A percentile compares a stretch with the other conserved stretches of the same genome.
Evolutionary conservation across 2,888 invertebrate genomes (phyloP).

Genomic region (Melanostoma scalare): DNA sequence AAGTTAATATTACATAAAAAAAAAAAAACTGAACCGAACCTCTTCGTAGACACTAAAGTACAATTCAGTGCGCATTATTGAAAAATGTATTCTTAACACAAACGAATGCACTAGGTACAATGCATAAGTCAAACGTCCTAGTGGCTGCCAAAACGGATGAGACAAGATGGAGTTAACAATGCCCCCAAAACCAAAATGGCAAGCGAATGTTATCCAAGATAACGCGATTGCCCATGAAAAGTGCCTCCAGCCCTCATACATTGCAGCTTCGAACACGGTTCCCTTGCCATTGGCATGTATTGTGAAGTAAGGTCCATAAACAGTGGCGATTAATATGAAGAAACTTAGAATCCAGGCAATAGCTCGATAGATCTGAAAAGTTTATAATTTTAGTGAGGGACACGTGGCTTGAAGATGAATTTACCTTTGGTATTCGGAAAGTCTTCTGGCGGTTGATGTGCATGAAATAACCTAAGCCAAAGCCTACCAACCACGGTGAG

Average conservation of each 20-base stretch:
- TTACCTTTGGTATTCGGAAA: conserved; percentile 13
- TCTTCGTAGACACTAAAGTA: conserved; percentile 47
- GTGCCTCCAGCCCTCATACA: conserved; percentile 59
- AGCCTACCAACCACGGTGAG: conserved; percentile 17
- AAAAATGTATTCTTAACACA: conserved; percentile 50
- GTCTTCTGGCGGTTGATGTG: conserved; percentile 10
- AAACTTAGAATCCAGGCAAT: conserved; percentile 1
- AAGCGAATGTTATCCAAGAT: conserved; percentile 73
- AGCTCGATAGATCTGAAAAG: neutral
- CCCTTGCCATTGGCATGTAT: conserved; percentile 15
- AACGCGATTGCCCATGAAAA: conserved; percentile 66
- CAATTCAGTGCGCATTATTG: conserved; percentile 13
- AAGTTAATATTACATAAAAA: neutral
- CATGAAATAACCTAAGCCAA: conserved; percentile 20
- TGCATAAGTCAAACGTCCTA: conserved; percentile 66
- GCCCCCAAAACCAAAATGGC: conserved; percentile 69
- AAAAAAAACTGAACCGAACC: conserved; percentile 26
- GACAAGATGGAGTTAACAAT: conserved; percentile 68
- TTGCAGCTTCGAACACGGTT: conserved; percentile 13
- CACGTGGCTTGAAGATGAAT: neutral
- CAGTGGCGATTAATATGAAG: neutral
- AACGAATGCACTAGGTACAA: conserved; percentile 69
- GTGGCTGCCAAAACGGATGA: conserved; percentile 69
- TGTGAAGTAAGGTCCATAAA: conserved; percentile 17
- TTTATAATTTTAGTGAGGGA: too few relatives aligned